Evolutionary conservation across 2,888 invertebrate genomes (phyloP), one percentile per base, ranked within the genome.

Genomic region (Sturmia bella): DNA sequence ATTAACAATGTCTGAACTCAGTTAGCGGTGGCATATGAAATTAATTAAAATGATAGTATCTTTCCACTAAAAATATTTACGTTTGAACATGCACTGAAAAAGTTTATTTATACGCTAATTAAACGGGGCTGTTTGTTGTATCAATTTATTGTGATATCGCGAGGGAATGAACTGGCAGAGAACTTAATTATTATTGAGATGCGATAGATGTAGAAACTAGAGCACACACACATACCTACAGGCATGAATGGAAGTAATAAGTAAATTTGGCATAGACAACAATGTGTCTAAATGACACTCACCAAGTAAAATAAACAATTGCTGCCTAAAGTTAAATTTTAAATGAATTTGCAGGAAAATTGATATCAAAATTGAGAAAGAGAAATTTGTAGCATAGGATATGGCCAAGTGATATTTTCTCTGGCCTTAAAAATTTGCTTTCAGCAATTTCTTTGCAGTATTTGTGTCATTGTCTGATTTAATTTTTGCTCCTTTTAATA

Each of bases 61-160:
- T 12, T 39, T 74, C 41, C 57, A 66, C 57, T 12, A 17, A 45
- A 43, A 19, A 43, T 57, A 57, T 32, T 56, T 12, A 59, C 15
- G 24, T 50, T 15, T 70, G 37, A 15, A 59, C 39, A 50, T 59
- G 37, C 3, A n/a, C 19, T 15, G 48, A 48, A 68, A 75, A 68
- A 50, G 59, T 61, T 75, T 32, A 75, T 17, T 43, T 70, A 59
- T 17, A 57, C 45, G 64, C 19, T 72, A 78, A 78, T 78, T 78
- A 78, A 41, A 41, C 27, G 7, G 32, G 32, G 6, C 32, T 32
- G 32, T 59, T 39, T 41, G 48, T 43, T 54, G 3, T 41, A 54
- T 52, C 15, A 70, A 73, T 43, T 52, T n/a, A 19, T 54, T 54
- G 45, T 64, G 43, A 32, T 59, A 54, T 63, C 37, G 21, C 19